Conservation (phyloP, 2,113 vertebrate species). For the Microtus montanus region DNA sequence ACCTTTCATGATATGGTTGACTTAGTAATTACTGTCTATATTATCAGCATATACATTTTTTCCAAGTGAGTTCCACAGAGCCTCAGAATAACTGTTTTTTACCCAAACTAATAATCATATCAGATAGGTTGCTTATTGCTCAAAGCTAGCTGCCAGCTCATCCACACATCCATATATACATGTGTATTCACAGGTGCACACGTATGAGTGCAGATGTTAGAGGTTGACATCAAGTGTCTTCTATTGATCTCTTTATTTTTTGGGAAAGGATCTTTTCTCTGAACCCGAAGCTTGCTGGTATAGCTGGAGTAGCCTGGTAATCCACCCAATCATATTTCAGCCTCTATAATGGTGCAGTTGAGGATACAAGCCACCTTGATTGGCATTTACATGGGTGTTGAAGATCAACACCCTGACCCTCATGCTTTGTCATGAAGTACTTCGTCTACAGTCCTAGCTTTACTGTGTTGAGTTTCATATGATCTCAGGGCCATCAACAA, state of each 20-base stretch:
- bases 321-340: too few relatives aligned
- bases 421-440: not conserved
- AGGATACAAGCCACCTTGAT: too few relatives aligned
- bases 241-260: too few relatives aligned
- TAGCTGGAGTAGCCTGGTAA: not conserved
- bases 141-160: not conserved
- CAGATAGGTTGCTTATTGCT: not conserved
- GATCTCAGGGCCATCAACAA: too few relatives aligned
- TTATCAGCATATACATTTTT: not conserved
- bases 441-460: not conserved
- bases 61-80: slow-evolving; percentile 5
- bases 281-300: not conserved
- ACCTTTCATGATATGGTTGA: not conserved
- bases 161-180: not conserved
- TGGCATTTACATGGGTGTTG: not conserved
- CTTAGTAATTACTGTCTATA: not conserved
- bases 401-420: not conserved
- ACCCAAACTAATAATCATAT: not conserved
- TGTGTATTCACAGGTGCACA: too few relatives aligned
- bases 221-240: not conserved
- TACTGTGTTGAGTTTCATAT: not conserved
- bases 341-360: too few relatives aligned
- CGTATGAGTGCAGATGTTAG: too few relatives aligned
- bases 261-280: not conserved
- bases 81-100: slow-evolving; percentile 15